These are phyloP conservation scores for Parazoanthus swiftii DNA, from an alignment of 92 coral and sea anemone genomes.

Conservation along the genomic window DNA sequence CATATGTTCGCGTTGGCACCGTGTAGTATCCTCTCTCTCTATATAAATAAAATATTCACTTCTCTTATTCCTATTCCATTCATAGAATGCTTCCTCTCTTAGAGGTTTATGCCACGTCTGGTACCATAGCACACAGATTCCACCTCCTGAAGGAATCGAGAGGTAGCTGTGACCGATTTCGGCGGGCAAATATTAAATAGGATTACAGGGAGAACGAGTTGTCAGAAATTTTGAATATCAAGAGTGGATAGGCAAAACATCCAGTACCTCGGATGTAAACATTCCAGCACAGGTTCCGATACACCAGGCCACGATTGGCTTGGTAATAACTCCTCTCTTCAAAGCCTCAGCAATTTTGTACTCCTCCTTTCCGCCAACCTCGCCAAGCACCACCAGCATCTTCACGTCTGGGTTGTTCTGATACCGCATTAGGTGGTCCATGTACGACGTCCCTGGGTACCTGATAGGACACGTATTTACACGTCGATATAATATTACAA, in stretches of 20 bases:
- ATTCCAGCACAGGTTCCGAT: slow-evolving; percentile 98
- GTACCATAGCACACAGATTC: no score
- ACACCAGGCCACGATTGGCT: slow-evolving; percentile 94
- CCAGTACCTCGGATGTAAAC: slow-evolving; percentile 93
- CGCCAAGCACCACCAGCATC: slow-evolving; percentile 94
- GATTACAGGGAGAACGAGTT: not conserved
- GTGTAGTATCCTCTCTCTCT: no score
- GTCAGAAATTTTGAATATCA: not conserved
- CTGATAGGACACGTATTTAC: slow-evolving; percentile 35
- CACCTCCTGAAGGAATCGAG: no score
- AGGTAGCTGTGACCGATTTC: no score
- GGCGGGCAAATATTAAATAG: no score
- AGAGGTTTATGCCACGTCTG: no score
- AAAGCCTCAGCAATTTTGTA: slow-evolving; percentile 90
- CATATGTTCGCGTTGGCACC: no score
- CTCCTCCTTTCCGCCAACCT: slow-evolving; percentile 98
- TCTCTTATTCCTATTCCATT: no score
- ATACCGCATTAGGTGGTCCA: slow-evolving; percentile 85
- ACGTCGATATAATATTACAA: no score
- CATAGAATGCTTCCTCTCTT: no score
- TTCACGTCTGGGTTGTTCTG: slow-evolving; percentile 92
- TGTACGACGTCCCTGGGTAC: slow-evolving; percentile 94
- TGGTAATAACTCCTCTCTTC: slow-evolving; percentile 76
- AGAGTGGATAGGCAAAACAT: not conserved
- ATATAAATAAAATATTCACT: no score